Conservation (phyloP, 2,888 invertebrate genomes). For the Cheilosia vulpina region DNA sequence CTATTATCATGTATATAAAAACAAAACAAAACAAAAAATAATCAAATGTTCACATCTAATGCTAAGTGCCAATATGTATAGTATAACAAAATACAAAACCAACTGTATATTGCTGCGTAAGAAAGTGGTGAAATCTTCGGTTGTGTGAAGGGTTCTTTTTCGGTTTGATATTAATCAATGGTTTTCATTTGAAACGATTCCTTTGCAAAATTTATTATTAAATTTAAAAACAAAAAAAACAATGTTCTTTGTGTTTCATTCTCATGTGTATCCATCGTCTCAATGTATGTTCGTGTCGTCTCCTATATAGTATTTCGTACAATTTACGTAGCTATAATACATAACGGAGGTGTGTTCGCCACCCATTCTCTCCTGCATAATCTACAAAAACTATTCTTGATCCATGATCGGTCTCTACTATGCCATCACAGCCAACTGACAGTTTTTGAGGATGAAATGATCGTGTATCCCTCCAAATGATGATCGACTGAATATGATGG, state of each 20-base stretch:
- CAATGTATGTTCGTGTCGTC: slow-evolving; percentile 18
- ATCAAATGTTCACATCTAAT: slow-evolving; percentile 26
- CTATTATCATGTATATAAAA: slow-evolving; percentile 53
- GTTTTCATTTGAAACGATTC: slow-evolving; percentile 22
- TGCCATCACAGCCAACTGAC: slow-evolving; percentile 51
- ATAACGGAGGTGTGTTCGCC: slow-evolving; percentile 55
- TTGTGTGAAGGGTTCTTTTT: slow-evolving; percentile 66
- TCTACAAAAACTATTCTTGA: slow-evolving; percentile 36
- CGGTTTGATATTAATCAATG: not conserved
- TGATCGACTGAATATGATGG: slow-evolving; percentile 4
- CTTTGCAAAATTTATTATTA: slow-evolving; percentile 14
- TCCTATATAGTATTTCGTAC: slow-evolving; percentile 76
- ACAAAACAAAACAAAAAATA: slow-evolving; percentile 29
- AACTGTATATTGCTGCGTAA: slow-evolving; percentile 6
- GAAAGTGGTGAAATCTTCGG: slow-evolving; percentile 55
- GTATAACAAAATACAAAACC: not conserved
- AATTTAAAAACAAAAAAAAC: slow-evolving; percentile 27
- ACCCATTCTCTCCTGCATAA: slow-evolving; percentile 39
- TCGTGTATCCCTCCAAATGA: slow-evolving; percentile 39
- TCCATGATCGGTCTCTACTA: slow-evolving; percentile 23
- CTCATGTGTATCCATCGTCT: slow-evolving; percentile 41
- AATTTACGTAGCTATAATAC: slow-evolving; percentile 78
- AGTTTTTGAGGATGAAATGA: slow-evolving; percentile 54
- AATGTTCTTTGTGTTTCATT: slow-evolving; percentile 71
- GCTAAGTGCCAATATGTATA: slow-evolving; percentile 5